Evolutionary conservation across 1,140 invertebrate species (phyloP).

Genomic region (Drosophila kohkoa): DNA sequence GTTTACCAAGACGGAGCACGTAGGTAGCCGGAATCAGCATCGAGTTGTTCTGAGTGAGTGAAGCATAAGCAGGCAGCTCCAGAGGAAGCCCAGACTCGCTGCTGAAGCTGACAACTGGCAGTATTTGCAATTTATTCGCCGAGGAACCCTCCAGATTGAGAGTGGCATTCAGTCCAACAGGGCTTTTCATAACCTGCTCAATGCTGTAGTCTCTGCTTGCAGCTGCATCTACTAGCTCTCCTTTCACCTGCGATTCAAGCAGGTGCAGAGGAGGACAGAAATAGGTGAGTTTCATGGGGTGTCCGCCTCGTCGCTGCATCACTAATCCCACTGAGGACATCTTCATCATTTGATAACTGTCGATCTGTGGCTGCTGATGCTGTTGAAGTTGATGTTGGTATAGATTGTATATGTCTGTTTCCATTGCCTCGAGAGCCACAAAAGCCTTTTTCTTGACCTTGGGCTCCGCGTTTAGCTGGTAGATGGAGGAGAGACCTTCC

Average conservation of each 20-base stretch:
- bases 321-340: constrained; percentile 95
- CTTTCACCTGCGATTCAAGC: constrained; percentile 32
- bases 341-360: constrained; percentile 94
- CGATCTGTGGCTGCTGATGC: constrained; percentile 71
- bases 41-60: constrained; percentile 93
- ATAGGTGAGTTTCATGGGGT: constrained; percentile 97
- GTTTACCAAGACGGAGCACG: constrained; percentile 93
- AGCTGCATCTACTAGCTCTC: constrained; percentile 8
- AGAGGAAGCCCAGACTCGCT: constrained; percentile 90
- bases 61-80: constrained; percentile 91
- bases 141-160: constrained; percentile 96
- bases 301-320: constrained; percentile 91
- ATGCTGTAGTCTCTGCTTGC: constrained; percentile 60
- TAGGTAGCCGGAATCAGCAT: constrained; percentile 95
- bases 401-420: constrained; percentile 94
- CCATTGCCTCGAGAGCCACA: constrained; percentile 95
- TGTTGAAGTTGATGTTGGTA: constrained; percentile 90
- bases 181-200: constrained; percentile 67
- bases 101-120: constrained; percentile 91
- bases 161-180: constrained; percentile 92
- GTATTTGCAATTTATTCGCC: constrained; percentile 94
- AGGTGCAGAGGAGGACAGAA: constrained; percentile 88
- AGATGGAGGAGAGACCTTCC: constrained; percentile 95
- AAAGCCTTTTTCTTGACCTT: constrained; percentile 97
- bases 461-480: constrained; percentile 97